Conservation (phyloP, 2,113 vertebrate species). For the human region GRCh38 chr12:120595001-120595500, state of each 20-base stretch:
- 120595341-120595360: too few species aligned
- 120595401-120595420: too few species aligned
- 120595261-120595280: not conserved
- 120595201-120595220: not conserved
- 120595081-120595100: not conserved
- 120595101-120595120: not conserved
- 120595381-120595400: too few species aligned
- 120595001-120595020: too few species aligned
- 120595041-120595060: not conserved
- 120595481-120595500: not conserved
- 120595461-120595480: too few species aligned
- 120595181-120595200: not conserved
- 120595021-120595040: too few species aligned
- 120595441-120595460: too few species aligned
- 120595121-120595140: not conserved
- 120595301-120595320: not conserved
- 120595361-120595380: too few species aligned
- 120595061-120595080: not conserved
- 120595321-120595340: too few species aligned
- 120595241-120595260: constrained; percentile 4
- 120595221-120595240: not conserved
- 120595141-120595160: not conserved
- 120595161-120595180: not conserved
- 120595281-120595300: not conserved
- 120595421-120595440: too few species aligned